These are phyloP conservation scores for Petrocephalus schoutedeni DNA, from an alignment of 2,797 vertebrate genomes.

Conservation along the genomic window DNA sequence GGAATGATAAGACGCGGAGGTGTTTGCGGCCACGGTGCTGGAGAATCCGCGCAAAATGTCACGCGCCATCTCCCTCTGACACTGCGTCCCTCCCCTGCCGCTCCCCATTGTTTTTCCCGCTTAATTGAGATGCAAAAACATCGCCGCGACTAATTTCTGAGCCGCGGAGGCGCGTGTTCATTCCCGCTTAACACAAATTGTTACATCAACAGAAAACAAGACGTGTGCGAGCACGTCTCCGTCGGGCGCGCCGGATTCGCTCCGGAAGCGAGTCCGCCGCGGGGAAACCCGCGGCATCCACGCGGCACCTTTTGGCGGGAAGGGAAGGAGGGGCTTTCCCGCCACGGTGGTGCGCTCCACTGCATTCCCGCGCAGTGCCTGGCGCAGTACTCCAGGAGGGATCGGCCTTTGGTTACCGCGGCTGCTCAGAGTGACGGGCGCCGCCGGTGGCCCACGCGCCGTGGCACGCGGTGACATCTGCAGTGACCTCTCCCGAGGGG, in stretches of 20 bases:
- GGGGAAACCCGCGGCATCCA: neutral
- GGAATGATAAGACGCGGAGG: neutral
- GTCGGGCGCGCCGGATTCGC: neutral
- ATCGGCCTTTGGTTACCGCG: neutral
- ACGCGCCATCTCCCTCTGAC: slow-evolving; percentile 13
- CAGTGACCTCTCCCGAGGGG: neutral
- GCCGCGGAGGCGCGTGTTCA: slow-evolving; percentile 58
- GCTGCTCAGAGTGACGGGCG: neutral
- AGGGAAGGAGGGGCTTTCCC: neutral
- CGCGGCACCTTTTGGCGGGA: neutral
- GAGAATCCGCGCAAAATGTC: slow-evolving; percentile 17
- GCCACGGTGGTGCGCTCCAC: neutral
- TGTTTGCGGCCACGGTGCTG: neutral
- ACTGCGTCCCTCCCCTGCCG: slow-evolving; percentile 36
- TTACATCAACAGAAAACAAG: slow-evolving; percentile 43
- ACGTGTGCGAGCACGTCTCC: neutral
- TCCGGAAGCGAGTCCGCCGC: neutral
- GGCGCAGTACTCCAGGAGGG: neutral
- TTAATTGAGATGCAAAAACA: slow-evolving; percentile 68
- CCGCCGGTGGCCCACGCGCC: neutral
- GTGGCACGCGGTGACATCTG: neutral
- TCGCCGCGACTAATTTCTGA: slow-evolving; percentile 68
- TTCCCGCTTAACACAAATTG: slow-evolving; percentile 54
- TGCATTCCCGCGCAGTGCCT: neutral
- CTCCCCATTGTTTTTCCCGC: slow-evolving; percentile 52